phyloP scores from a whole-genome alignment of 2,888 invertebrate species.

The Stenodema calcarata region DNA sequence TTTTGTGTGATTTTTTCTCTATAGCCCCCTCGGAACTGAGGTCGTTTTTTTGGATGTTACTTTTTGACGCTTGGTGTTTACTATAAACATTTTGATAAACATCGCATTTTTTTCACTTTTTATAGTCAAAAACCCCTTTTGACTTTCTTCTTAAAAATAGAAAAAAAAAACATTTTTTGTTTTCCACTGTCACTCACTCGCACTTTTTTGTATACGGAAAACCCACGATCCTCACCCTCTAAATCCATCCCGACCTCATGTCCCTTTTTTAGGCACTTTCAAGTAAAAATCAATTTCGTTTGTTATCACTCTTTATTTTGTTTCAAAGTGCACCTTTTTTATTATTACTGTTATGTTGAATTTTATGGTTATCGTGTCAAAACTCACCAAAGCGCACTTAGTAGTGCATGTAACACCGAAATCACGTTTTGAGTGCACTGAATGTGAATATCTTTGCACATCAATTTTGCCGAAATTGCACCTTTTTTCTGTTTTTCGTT shows the following conservation, averaged over 20 bases:
- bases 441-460: conserved; percentile 52
- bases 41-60: conserved; percentile 17
- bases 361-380: conserved; percentile 56
- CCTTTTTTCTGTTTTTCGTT: conserved; percentile 49
- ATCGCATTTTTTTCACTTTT: conserved; percentile 3
- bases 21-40: conserved; percentile 44
- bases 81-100: neutral
- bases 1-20: conserved; percentile 39
- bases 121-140: neutral
- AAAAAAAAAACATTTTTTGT: conserved; percentile 31
- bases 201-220: conserved; percentile 14
- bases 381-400: conserved; percentile 56
- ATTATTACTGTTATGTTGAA: conserved; percentile 53
- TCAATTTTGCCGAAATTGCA: conserved; percentile 47
- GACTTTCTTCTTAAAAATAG: neutral
- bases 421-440: conserved; percentile 55
- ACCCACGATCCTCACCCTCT: neutral
- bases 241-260: neutral
- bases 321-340: conserved; percentile 53
- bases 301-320: conserved; percentile 44
- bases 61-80: conserved; percentile 27
- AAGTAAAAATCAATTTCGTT: conserved; percentile 38
- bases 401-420: conserved; percentile 56
- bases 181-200: conserved; percentile 53
- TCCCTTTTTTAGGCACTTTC: conserved; percentile 37